Base-by-base conservation (phyloP, 2,888 invertebrate genomes). In the Chalcis sispes region DNA sequence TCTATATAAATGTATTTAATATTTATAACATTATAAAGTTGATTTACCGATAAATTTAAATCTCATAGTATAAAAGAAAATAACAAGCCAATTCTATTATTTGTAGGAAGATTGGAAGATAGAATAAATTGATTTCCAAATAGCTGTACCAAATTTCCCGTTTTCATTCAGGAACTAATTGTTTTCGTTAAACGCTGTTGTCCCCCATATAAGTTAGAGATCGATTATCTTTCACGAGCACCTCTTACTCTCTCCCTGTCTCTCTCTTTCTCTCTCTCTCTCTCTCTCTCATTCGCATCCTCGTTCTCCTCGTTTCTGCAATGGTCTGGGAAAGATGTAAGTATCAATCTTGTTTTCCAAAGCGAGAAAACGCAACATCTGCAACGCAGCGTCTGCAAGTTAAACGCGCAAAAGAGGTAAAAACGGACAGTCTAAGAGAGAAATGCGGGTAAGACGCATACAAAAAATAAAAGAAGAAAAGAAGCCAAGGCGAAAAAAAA, bases 91-190 rank as follows among this genome's bases (percentile, higher is more conserved):
- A n/a, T n/a, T n/a, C n/a, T n/a, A n/a, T n/a, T n/a, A n/a, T n/a
- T n/a, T n/a, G n/a, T n/a, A n/a, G n/a, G n/a, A n/a, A n/a, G n/a
- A n/a, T n/a, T n/a, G n/a, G n/a, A n/a, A n/a, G n/a, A n/a, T n/a
- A n/a, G n/a, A n/a, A n/a, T n/a, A n/a, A n/a, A n/a, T n/a, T n/a
- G n/a, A n/a, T n/a, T n/a, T n/a, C n/a, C n/a, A n/a, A n/a, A n/a
- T n/a, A n/a, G 36, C 10, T 10, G 36, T 36, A 36, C 4, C 36
- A 36, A 4, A 8, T n/a, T n/a, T 40, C n/a, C 36, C 25, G 25
- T 46, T 58, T n/a, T 42, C 29, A 5, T n/a, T n/a, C n/a, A n/a
- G n/a, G n/a, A 29, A 61, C 40, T 61, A 70, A 70, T 70, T 61
- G 48, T 70, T 70, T 61, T 18, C 58, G 7, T n/a, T 32, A 40